Evolutionary conservation across 1,140 invertebrate genomes (phyloP).

Genomic region (Magallana ariakensis): DNA sequence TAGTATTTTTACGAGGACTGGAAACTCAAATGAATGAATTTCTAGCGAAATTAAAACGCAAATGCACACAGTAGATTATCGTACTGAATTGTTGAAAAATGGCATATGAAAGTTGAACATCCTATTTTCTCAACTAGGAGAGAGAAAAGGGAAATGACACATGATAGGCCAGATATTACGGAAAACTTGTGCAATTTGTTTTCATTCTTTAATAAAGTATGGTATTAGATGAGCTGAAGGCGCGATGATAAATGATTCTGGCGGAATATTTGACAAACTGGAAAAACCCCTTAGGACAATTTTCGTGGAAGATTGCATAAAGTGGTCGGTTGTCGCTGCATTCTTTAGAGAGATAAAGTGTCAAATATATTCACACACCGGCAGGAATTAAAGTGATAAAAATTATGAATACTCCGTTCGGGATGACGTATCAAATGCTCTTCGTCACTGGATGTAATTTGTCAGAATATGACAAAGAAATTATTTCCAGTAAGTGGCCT

Average conservation of each 20-base stretch:
- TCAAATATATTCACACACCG: background rate
- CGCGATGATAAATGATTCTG: background rate
- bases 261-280: background rate
- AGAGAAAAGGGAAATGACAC: too few species aligned
- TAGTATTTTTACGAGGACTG: background rate
- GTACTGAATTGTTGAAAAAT: too few species aligned
- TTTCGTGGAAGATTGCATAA: background rate
- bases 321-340: background rate
- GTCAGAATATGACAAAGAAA: background rate
- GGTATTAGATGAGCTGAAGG: background rate
- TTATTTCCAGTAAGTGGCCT: too few species aligned
- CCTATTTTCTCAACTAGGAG: too few species aligned
- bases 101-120: too few species aligned
- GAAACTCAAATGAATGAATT: too few species aligned
- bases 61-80: too few species aligned
- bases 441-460: background rate
- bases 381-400: background rate
- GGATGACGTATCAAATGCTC: background rate
- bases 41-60: too few species aligned
- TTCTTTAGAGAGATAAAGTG: background rate
- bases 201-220: background rate
- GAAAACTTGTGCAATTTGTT: too few species aligned
- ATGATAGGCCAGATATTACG: too few species aligned
- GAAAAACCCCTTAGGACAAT: conserved; percentile 7
- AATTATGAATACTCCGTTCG: conserved; percentile 1